Evolutionary conservation across 2,888 invertebrate genomes (phyloP).

Genomic region (Apotomis capreana): DNA sequence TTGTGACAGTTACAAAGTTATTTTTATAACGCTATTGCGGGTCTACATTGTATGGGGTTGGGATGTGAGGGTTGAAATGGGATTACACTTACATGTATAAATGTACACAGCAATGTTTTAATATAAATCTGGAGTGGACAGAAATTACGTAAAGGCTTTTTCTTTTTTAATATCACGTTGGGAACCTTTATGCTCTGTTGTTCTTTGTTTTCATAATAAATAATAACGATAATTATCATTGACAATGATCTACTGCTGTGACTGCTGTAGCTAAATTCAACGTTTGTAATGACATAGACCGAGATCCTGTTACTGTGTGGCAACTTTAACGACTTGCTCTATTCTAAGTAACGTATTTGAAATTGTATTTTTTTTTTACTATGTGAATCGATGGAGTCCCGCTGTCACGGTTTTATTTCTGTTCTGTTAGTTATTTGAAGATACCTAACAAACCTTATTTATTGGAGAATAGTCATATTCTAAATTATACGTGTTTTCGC

Average conservation of each 20-base stretch:
- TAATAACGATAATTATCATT: not conserved
- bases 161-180: not conserved
- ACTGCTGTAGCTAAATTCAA: not conserved
- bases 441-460: no score
- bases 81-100: conserved; percentile 21
- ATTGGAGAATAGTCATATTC: no score
- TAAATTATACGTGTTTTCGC: no score
- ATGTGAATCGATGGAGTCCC: no score
- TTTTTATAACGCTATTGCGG: conserved; percentile 25
- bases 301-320: no score
- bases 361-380: no score
- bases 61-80: conserved; percentile 31
- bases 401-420: no score
- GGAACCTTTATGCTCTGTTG: not conserved
- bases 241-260: not conserved
- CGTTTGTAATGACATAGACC: no score
- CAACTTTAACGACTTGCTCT: no score
- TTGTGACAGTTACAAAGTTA: conserved; percentile 36
- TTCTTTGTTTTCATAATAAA: not conserved
- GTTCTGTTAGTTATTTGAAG: no score
- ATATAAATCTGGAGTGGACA: conserved; percentile 1
- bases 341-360: no score
- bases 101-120: conserved; percentile 10
- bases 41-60: conserved; percentile 28
- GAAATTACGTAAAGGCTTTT: not conserved